A percentile compares a stretch with the other conserved stretches of the same genome.
Evolutionary conservation across 2,797 vertebrate species (phyloP).

Genomic region (Carapus acus): DNA sequence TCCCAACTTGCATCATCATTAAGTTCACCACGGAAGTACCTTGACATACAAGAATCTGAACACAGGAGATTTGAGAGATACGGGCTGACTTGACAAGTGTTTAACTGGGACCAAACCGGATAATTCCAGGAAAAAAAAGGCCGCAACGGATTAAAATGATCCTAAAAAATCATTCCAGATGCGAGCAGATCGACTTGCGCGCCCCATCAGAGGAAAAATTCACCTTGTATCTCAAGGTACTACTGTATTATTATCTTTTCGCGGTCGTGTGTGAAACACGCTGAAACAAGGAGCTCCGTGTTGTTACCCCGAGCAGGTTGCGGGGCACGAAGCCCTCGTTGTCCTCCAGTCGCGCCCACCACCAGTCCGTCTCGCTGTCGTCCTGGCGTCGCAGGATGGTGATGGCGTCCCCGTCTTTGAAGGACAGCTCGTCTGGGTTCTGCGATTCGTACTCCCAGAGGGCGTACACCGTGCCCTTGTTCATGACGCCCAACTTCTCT

Average conservation of each 20-base stretch:
- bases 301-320: constrained; percentile 73
- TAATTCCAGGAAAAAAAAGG: too few species aligned
- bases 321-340: constrained; percentile 95
- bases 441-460: constrained; percentile 92
- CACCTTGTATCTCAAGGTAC: too few species aligned
- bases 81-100: too few species aligned
- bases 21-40: not conserved
- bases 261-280: not conserved
- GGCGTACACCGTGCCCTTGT: constrained; percentile 89
- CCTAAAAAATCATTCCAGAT: too few species aligned
- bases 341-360: constrained; percentile 93
- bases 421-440: constrained; percentile 86
- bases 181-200: too few species aligned
- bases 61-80: too few species aligned
- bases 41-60: too few species aligned
- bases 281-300: not conserved
- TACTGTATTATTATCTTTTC: too few species aligned
- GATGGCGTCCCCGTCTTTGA: constrained; percentile 89
- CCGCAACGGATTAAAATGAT: too few species aligned
- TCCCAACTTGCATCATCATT: not conserved
- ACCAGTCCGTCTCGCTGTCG: constrained; percentile 92
- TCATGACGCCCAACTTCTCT: constrained; percentile 97
- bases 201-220: too few species aligned
- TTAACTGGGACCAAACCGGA: too few species aligned
- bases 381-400: constrained; percentile 88